A percentile compares a stretch with the other conserved stretches of the same genome.
These are phyloP conservation scores for Globodera rostochiensis DNA, from an alignment of 1,140 invertebrate species.

Conservation along the genomic window DNA sequence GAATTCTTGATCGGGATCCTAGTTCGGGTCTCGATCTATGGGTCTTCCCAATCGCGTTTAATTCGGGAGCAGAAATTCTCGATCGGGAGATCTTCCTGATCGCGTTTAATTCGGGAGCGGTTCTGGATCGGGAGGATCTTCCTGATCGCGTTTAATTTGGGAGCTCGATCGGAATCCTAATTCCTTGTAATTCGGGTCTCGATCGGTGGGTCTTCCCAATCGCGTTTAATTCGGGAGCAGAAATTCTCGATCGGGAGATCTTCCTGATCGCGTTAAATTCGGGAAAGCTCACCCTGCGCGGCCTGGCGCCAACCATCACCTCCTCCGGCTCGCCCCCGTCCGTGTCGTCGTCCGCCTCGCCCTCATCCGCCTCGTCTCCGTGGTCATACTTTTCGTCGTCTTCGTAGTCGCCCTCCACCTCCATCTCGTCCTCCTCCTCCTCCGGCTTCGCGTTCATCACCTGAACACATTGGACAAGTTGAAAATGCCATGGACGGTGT, in stretches of 20 bases:
- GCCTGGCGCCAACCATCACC: conserved; percentile 73
- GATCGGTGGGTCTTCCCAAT: no score
- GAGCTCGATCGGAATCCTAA: no score
- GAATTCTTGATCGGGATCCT: no score
- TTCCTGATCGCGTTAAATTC: no score
- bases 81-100: not conserved
- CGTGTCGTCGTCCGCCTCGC: conserved; percentile 37
- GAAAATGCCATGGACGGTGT: no score
- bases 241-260: no score
- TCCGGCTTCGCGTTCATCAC: conserved; percentile 37
- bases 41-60: not conserved
- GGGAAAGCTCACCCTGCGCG: conserved; percentile 71
- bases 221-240: no score
- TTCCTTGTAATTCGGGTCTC: no score
- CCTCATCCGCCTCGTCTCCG: conserved; percentile 60
- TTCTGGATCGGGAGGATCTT: not conserved
- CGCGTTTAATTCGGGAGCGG: not conserved
- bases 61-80: no score
- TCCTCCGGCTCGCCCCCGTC: conserved; percentile 69
- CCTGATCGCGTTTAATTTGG: not conserved
- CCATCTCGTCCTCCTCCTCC: conserved; percentile 47
- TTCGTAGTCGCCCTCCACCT: conserved; percentile 66
- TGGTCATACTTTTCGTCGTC: conserved; percentile 67
- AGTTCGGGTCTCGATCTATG: no score
- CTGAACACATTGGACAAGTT: not conserved